phyloP scores from a whole-genome alignment of 1,140 invertebrate genomes.

The Hermatobates lingyangjiaoensis region DNA sequence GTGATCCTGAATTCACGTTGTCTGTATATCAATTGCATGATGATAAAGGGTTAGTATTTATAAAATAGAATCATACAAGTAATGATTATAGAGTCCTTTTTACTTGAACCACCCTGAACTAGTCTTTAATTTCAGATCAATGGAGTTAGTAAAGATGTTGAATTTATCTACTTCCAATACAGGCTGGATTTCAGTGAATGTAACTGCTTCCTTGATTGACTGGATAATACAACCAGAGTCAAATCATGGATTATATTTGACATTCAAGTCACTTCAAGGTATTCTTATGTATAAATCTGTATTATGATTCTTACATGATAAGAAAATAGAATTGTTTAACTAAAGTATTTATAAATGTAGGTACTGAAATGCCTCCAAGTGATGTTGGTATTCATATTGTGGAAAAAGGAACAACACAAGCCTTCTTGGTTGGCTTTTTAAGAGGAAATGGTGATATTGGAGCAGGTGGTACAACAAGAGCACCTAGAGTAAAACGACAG shows the following conservation, averaged over 20 bases:
- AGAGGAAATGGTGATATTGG: background rate
- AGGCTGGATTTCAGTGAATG: constrained; percentile 62
- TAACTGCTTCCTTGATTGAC: constrained; percentile 45
- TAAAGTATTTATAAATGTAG: background rate
- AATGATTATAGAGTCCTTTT: no score
- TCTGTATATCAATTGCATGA: constrained; percentile 35
- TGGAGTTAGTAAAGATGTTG: constrained; percentile 41
- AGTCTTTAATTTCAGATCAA: no score
- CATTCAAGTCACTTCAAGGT: background rate
- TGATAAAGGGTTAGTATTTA: constrained; percentile 30
- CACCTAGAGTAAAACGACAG: constrained; percentile 25
- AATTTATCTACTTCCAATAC: constrained; percentile 39
- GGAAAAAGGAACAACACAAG: background rate
- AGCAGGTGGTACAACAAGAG: constrained; percentile 17
- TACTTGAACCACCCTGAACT: no score
- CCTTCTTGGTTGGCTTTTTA: constrained; percentile 2
- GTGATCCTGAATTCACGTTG: constrained; percentile 28
- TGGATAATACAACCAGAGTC: constrained; percentile 58
- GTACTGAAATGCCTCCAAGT: background rate
- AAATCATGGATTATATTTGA: constrained; percentile 81
- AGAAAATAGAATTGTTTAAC: background rate
- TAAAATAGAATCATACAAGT: background rate
- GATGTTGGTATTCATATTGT: background rate
- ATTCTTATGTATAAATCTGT: background rate
- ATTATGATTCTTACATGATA: background rate